Base-by-base conservation (phyloP, 2,888 invertebrate species). In the Rotaria macrura region DNA sequence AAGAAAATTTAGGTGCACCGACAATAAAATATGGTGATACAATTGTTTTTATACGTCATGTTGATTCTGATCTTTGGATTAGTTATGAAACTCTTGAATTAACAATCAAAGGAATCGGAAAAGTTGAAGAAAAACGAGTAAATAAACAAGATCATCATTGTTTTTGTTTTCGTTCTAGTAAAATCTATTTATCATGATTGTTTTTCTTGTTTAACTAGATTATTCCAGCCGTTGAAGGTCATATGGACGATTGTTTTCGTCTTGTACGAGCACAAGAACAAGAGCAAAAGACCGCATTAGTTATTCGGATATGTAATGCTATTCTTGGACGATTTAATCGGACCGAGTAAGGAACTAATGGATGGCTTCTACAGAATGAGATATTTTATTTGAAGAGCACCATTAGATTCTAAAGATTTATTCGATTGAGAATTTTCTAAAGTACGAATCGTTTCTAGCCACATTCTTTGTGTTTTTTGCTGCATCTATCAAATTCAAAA, bases 61-160 rank as follows among this genome's bases (percentile, higher is more conserved):
- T 95, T 17, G 95, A 96, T 89, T 94, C 95, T 1, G 94, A 95
- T 5, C 92, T 97, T 12, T 99, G 99, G 99, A 93, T 99, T 52
- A 98, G 98, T 87, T 99, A 99, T 90, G 97, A 96, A 94, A 95
- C 97, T 23, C 97, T 96, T 90, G 99, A 99, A 92, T 98, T 97
- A 0, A 99, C 99, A 91, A 99, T 98, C 92, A 96, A 97, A 91
- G 99, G 99, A n/a, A 94, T 99, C 0, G 99, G 99, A 74, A 96
- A 97, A 92, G 98, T 99, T 0, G 99, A 99, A 92, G 98, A 99
- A 92, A 99, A 99, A 25, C 79, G 79, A 43, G 65, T 65, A 65
- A 54, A 25, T 7, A 25, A 54, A 54, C 7, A 7, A 25, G 25
- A 54, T 47, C 9, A 12, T 47, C 14, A 12, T 47, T 47, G 47